Conservation (phyloP, 92 coral and sea anemone species). For the Anthopleura xanthogrammica region DNA sequence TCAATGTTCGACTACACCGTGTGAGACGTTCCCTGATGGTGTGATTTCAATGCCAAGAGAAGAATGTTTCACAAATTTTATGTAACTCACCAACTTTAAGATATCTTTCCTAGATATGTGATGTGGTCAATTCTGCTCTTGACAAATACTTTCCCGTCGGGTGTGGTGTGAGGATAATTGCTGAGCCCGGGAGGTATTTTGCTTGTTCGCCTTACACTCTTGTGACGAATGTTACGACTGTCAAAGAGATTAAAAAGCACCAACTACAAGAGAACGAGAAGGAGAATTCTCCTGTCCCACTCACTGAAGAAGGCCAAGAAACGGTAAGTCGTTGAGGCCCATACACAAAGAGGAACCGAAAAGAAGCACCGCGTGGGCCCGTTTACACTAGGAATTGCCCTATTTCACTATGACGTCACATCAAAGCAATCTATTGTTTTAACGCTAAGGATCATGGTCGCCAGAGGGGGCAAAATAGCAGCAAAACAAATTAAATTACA, state of each 20-base stretch:
- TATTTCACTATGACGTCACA: no score
- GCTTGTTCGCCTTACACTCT: conserved; percentile 42
- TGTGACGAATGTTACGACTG: conserved; percentile 34
- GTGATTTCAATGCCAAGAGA: no score
- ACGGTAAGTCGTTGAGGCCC: not conserved
- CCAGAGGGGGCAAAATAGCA: no score
- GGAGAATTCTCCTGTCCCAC: not conserved
- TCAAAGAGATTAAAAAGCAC: conserved; percentile 10
- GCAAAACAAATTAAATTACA: no score
- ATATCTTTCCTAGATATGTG: conserved; percentile 23
- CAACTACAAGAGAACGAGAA: not conserved
- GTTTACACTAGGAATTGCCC: no score
- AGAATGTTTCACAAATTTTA: not conserved
- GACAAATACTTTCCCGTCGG: conserved; percentile 41
- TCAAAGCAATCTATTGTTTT: no score
- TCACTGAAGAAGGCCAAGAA: conserved; percentile 8
- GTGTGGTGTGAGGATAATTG: conserved; percentile 43
- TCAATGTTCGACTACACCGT: no score
- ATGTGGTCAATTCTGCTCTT: conserved; percentile 31
- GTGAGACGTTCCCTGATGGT: no score
- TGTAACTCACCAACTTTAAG: not conserved
- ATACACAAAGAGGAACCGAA: no score
- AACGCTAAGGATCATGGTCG: no score
- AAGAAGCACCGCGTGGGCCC: no score
- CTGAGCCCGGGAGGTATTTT: conserved; percentile 49